Percentiles rank a stretch among this genome's conserved stretches.
Evolutionary conservation across 2,113 vertebrate genomes (phyloP).

Genomic region (Eclectus roratus): DNA sequence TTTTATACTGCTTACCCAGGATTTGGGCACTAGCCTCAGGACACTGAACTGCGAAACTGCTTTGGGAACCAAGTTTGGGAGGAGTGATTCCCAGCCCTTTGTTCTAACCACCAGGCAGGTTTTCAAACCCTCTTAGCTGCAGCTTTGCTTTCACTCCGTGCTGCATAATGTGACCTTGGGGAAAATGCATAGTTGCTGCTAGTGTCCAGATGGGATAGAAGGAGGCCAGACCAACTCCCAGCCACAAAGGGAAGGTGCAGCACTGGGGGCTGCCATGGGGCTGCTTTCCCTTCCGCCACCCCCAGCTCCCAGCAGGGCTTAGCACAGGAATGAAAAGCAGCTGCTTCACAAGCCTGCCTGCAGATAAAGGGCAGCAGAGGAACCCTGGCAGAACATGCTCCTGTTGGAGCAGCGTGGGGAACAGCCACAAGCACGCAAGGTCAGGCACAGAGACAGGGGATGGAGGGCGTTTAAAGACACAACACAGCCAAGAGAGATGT

Average conservation of each 20-base stretch:
- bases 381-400: not conserved
- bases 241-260: not conserved
- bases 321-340: constrained; percentile 10
- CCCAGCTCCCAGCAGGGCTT: not conserved
- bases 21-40: not conserved
- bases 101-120: not conserved
- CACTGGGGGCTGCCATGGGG: not conserved
- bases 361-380: constrained; percentile 26
- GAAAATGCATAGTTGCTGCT: fast-evolving
- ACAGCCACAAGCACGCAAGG: not conserved
- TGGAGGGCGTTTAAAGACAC: not conserved
- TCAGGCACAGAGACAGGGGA: not conserved
- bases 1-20: not conserved
- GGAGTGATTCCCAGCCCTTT: not conserved
- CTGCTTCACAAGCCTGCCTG: not conserved
- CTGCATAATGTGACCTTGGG: not conserved
- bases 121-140: not conserved
- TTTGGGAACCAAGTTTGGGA: not conserved
- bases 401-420: not conserved
- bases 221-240: not conserved
- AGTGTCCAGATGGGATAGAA: fast-evolving
- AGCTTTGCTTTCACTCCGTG: fast-evolving
- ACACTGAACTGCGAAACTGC: not conserved
- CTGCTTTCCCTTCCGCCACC: not conserved
- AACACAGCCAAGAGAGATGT: not conserved